A percentile compares a stretch with the other conserved stretches of the same genome.
These are phyloP conservation scores for Acridotheres tristis DNA, from an alignment of 2,797 vertebrate species.

Conservation along the genomic window DNA sequence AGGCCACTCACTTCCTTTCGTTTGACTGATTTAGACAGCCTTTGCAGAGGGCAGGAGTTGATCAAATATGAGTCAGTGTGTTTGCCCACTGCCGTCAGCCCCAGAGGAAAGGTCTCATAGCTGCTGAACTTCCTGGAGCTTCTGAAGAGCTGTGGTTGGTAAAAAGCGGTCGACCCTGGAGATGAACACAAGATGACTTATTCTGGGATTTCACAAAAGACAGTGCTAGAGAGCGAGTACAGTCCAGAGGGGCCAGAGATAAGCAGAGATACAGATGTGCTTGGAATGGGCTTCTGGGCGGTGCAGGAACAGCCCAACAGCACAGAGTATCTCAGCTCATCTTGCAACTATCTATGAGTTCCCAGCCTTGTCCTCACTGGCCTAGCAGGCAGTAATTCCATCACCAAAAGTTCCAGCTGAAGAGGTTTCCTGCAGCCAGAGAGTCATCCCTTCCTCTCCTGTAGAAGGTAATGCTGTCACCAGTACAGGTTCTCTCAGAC, in stretches of 20 bases:
- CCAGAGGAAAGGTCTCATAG: neutral
- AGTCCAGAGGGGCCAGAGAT: neutral
- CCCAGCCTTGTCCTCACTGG: neutral
- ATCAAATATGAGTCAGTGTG: neutral
- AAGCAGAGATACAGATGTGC: neutral
- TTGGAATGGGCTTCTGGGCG: neutral
- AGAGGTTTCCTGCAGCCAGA: neutral
- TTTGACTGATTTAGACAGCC: neutral
- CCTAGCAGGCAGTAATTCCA: no score
- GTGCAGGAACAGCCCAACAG: neutral
- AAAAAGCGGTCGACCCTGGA: neutral
- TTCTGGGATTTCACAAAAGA: neutral
- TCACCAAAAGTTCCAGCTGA: neutral
- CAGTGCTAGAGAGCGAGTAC: neutral
- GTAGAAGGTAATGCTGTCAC: neutral
- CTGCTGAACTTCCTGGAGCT: neutral
- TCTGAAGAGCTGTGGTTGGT: neutral
- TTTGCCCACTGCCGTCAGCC: neutral
- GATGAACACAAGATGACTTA: neutral
- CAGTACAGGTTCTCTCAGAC: neutral
- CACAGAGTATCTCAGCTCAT: neutral
- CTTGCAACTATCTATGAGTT: neutral
- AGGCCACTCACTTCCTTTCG: neutral
- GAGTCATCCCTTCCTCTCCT: neutral
- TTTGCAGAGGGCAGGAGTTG: neutral